Evolutionary conservation across 2,888 invertebrate species (phyloP), one percentile per base, ranked within the genome.

Genomic region (Drosophila mimica): DNA sequence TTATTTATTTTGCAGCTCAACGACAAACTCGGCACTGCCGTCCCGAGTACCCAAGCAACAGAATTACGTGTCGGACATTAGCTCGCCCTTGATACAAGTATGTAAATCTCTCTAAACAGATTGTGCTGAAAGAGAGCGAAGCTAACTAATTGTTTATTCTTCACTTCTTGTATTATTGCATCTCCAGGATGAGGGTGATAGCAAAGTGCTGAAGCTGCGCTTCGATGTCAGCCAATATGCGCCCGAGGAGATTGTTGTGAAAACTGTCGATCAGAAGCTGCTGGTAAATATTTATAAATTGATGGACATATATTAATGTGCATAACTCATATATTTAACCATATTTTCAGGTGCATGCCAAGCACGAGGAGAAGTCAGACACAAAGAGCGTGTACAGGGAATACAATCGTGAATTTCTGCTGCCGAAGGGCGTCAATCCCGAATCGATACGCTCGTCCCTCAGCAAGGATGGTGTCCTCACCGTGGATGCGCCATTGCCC

Each of bases 171-270:
- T 5, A 46, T 46, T 25, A 5, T 6, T 20, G 20, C 43, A 20
- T 3, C 31, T 97, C 93, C 97, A 98, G 94, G 98, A 98, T 89
- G 98, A 98, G 91, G 98, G 98, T 64, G 97, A 98, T 93, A 98
- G 96, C 94, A 98, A 98, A 94, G 96, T 97, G 92, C 95, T 99
- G 86, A 98, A 99, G 93, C 95, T 99, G 79, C 95, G 99, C 92
- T 99, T 99, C 94, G 99, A 99, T 93, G 98, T 99, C 87, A 97
- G 98, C 92, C 98, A 99, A 94, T 99, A 99, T 94, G 96, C 97
- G 66, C 97, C 97, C 58, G 99, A 99, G 94, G 99, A 99, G 95
- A 98, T 99, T 92, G 98, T 98, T 92, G 99, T 99, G 81, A 99
- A 99, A 94, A 99, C 99, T 80, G 98, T 99, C 86, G 99, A 99